These are phyloP conservation scores for Procapra przewalskii DNA, from an alignment of 2,113 vertebrate species.

Conservation along the genomic window DNA sequence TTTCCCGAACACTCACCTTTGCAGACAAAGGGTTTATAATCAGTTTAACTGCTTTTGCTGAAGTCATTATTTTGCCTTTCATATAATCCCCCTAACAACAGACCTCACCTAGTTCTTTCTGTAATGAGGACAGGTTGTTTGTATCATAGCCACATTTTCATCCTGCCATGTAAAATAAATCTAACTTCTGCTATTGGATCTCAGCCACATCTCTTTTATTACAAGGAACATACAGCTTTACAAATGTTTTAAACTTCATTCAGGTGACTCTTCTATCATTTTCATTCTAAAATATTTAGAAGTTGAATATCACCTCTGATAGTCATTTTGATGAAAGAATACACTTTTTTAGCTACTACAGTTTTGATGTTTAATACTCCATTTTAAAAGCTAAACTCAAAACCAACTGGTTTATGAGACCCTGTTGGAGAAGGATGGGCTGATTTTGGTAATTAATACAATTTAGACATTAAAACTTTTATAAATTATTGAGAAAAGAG, in stretches of 20 bases:
- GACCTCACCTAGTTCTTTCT: background rate
- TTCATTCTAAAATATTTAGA: slow-evolving; percentile 27
- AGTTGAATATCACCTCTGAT: background rate
- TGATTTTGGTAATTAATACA: background rate
- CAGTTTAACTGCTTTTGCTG: background rate
- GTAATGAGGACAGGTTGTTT: background rate
- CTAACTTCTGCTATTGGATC: background rate
- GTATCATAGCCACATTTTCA: background rate
- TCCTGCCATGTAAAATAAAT: background rate
- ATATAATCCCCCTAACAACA: background rate
- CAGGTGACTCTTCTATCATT: background rate
- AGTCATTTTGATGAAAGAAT: background rate
- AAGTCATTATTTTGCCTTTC: background rate
- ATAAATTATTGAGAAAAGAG: slow-evolving; percentile 14
- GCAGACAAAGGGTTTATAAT: background rate
- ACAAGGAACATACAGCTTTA: background rate
- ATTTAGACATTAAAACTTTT: background rate
- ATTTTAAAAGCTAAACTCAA: slow-evolving; percentile 23
- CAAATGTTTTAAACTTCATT: background rate
- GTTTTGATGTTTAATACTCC: background rate
- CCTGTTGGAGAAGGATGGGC: background rate
- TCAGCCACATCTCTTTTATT: background rate
- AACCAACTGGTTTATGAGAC: slow-evolving; percentile 7
- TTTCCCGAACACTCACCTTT: background rate
- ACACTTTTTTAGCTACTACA: background rate